phyloP scores from a whole-genome alignment of 2,113 vertebrate species.

The Chlorodrepanis virens region DNA sequence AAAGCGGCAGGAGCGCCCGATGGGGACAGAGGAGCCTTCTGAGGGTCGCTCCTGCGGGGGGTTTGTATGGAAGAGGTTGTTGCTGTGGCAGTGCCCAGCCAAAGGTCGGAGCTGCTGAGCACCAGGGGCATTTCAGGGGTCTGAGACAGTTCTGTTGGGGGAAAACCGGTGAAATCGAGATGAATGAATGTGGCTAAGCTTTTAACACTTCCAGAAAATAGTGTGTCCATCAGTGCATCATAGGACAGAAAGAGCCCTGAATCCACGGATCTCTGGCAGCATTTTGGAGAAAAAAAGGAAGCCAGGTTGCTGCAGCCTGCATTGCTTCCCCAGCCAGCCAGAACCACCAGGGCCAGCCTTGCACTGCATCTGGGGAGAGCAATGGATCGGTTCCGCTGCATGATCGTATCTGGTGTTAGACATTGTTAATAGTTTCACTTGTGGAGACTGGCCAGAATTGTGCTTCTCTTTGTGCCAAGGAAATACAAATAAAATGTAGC shows the following conservation, averaged over 20 bases:
- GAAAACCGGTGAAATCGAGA: rapidly evolving
- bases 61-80: background rate
- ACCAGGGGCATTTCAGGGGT: background rate
- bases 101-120: background rate
- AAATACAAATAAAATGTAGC: background rate
- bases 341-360: rapidly evolving
- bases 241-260: background rate
- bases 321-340: rapidly evolving
- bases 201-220: background rate
- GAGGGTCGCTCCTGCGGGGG: background rate
- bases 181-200: background rate
- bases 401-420: background rate
- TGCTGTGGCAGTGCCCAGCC: rapidly evolving
- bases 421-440: background rate
- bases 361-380: rapidly evolving
- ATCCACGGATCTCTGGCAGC: background rate
- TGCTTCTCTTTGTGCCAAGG: background rate
- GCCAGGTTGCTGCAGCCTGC: background rate
- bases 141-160: background rate
- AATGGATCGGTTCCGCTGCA: background rate
- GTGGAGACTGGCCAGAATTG: background rate
- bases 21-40: background rate
- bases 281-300: background rate
- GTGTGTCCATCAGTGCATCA: background rate
- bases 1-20: background rate